Evolutionary conservation across 2,888 invertebrate species (phyloP), one percentile per base, ranked within the genome.

Genomic region (Gymnosoma rotundatum): DNA sequence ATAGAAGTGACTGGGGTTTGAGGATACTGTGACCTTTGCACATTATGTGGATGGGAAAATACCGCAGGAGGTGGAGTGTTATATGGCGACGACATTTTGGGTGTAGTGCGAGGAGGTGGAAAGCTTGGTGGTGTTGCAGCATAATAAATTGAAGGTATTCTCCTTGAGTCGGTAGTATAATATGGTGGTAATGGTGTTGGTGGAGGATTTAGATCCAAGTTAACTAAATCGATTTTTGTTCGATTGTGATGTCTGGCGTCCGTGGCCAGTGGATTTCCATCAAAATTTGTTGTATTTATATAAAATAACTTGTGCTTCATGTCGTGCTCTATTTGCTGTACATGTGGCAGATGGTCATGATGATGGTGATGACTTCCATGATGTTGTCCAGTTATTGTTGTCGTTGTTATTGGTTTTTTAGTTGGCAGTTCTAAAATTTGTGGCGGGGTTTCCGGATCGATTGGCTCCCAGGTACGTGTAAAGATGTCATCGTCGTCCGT

Each of bases 51-150:
- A 56, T 83, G 70, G 12, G 38, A 38, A 20, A 50, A 56, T 12
- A 50, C 50, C 6, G 60, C 60, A 14, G 83, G 45, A 56, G 83
- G 72, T 52, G 86, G 66, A 66, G 78, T 52, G 52, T 78, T 58
- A 32, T 86, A 66, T 25, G 85, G 74, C 20, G 84, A 52, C 54
- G 83, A 78, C 38, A 87, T 85, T 52, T 86, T 70, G 50, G 88
- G 56, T 56, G 82, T 87, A 1, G 89, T 81, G 32, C 91, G 90
- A 20, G 90, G 91, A 78, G 91, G 91, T 80, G 90, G 90, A 82
- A 89, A 87, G 60, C 89, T 88, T 38, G 90, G 90, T 76, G 84
- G 83, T 69, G 90, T 90, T 20, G 87, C 84, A 9, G 81, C 78
- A 66, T 81, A 84, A 78, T 81, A 81, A 70, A 81, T 78, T 56